Conservation (phyloP, 2,113 vertebrate species). For the Dryoscopus gambensis region DNA sequence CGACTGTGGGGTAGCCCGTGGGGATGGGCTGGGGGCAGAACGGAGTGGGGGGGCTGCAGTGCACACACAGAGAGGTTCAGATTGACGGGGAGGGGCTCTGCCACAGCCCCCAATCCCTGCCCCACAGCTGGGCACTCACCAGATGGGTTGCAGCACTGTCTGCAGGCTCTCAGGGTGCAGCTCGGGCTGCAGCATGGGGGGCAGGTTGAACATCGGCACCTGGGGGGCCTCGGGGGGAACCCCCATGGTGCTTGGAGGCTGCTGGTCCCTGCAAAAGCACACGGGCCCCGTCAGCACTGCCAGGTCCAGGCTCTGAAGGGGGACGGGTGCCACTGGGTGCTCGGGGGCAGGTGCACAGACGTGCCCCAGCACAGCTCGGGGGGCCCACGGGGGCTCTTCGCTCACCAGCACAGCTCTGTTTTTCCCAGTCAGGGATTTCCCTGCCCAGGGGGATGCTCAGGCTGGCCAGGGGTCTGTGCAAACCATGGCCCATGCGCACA, state of each 20-base stretch:
- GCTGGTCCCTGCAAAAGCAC: neutral
- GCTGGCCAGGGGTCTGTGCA: neutral
- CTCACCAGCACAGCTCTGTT: neutral
- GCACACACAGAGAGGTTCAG: neutral
- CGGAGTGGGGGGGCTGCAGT: neutral
- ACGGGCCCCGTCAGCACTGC: neutral
- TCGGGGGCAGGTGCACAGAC: rapidly evolving
- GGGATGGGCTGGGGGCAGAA: neutral
- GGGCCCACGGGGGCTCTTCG: rapidly evolving
- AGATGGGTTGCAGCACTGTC: neutral
- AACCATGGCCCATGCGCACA: neutral
- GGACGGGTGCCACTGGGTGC: rapidly evolving
- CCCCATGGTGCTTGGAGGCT: neutral
- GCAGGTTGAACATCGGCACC: neutral
- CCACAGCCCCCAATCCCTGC: neutral
- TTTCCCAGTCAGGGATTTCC: neutral
- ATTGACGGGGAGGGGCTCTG: no score
- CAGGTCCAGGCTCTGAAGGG: neutral
- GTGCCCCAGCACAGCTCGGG: rapidly evolving
- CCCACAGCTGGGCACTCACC: neutral
- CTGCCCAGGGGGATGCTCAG: rapidly evolving
- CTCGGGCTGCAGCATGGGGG: neutral
- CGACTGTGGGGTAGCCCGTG: neutral
- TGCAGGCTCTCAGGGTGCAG: neutral
- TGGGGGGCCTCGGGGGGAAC: rapidly evolving